Conservation (phyloP, 1,140 invertebrate species). For the Achatina immaculata region DNA sequence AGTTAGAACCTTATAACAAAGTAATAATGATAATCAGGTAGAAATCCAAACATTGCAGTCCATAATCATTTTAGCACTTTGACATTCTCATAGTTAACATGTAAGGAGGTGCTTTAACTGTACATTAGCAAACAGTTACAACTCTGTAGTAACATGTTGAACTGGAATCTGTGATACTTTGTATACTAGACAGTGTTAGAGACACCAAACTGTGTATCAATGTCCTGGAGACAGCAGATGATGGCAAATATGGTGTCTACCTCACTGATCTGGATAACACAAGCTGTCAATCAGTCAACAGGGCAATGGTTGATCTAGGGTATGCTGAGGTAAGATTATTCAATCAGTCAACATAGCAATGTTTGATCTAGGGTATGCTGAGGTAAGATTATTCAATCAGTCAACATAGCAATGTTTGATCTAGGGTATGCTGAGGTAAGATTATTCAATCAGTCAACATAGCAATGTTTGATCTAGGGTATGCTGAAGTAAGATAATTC, state of each 20-base stretch:
- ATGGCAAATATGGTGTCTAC: slow-evolving; percentile 37
- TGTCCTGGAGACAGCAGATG: slow-evolving; percentile 20
- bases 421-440: slow-evolving; percentile 26
- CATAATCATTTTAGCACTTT: too few species aligned
- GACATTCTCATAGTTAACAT: too few species aligned
- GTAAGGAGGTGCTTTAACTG: too few species aligned
- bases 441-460: slow-evolving; percentile 9
- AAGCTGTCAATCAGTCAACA: slow-evolving; percentile 13
- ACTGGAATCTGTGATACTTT: too few species aligned
- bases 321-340: slow-evolving; percentile 28
- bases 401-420: slow-evolving; percentile 29
- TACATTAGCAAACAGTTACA: too few species aligned
- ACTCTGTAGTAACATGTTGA: too few species aligned
- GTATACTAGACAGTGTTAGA: background rate
- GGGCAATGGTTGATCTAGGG: slow-evolving; percentile 30
- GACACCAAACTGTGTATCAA: slow-evolving; percentile 21
- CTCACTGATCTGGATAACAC: slow-evolving; percentile 19
- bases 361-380: too few species aligned
- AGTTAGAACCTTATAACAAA: too few species aligned
- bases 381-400: too few species aligned
- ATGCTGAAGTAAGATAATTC: slow-evolving; percentile 12
- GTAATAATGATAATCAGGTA: too few species aligned
- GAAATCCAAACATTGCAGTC: too few species aligned
- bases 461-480: slow-evolving; percentile 26
- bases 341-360: background rate